phyloP scores from a whole-genome alignment of 2,888 invertebrate genomes.

The Cerastis leucographa region DNA sequence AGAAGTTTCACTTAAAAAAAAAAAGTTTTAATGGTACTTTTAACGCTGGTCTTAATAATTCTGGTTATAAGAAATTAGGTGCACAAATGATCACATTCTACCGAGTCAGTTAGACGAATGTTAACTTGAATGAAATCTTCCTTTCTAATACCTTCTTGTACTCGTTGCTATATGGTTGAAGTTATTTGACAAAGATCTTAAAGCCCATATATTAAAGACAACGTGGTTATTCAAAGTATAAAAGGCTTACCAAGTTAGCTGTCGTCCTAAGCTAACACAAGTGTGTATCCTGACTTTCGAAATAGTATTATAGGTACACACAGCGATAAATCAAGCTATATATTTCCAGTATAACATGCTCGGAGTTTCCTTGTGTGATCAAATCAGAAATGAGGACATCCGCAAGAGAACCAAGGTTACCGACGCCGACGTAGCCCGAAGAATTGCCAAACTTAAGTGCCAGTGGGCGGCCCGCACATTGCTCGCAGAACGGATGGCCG shows the following conservation, averaged over 20 bases:
- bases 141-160: not conserved
- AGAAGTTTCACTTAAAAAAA: too few relatives aligned
- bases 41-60: not conserved
- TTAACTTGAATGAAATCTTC: not conserved
- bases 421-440: too few relatives aligned
- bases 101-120: not conserved
- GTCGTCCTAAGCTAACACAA: slow-evolving; percentile 72
- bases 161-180: slow-evolving; percentile 8
- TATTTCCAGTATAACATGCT: too few relatives aligned
- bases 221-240: slow-evolving; percentile 65
- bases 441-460: too few relatives aligned
- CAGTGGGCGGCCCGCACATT: too few relatives aligned
- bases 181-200: slow-evolving; percentile 49
- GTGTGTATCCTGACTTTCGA: slow-evolving; percentile 33
- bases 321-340: too few relatives aligned
- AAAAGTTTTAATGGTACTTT: not conserved
- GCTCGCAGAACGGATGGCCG: too few relatives aligned
- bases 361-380: too few relatives aligned
- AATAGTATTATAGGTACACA: not conserved
- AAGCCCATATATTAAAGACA: slow-evolving; percentile 55
- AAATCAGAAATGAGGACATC: too few relatives aligned
- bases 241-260: slow-evolving; percentile 64
- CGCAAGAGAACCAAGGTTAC: too few relatives aligned
- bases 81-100: not conserved
- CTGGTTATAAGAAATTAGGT: not conserved